phyloP scores from a whole-genome alignment of 2,797 vertebrate genomes.

The Micromesistius poutassou region DNA sequence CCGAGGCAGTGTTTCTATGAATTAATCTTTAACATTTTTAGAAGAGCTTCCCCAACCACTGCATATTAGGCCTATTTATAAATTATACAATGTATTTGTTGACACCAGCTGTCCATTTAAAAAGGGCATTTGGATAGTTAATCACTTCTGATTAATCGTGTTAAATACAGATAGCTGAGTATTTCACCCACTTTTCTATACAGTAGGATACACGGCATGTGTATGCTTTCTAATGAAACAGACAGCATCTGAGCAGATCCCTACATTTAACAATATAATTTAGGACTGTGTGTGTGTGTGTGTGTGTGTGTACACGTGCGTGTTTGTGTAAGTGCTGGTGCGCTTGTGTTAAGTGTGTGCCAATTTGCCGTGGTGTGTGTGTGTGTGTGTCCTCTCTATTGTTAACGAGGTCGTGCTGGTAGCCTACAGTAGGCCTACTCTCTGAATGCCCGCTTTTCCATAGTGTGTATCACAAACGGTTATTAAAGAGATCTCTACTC shows the following conservation, averaged over 20 bases:
- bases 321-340: background rate
- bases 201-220: background rate
- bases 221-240: no score
- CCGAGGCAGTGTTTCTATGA: background rate
- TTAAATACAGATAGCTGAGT: background rate
- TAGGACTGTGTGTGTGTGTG: conserved; percentile 5
- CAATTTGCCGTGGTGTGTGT: conserved; percentile 5
- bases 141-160: background rate
- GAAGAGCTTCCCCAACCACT: background rate
- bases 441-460: no score
- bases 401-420: no score
- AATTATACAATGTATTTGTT: background rate
- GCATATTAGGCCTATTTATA: background rate
- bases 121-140: background rate
- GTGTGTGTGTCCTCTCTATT: background rate
- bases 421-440: no score
- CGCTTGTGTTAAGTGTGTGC: conserved; percentile 7
- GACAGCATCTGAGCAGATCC: no score
- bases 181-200: background rate
- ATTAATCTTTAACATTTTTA: background rate
- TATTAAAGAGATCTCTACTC: no score
- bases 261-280: no score
- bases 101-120: background rate
- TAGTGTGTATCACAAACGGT: no score
- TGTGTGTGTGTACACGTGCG: conserved; percentile 2